Percentiles rank a stretch among this genome's conserved stretches.
phyloP scores from a whole-genome alignment of 2,113 vertebrate genomes.

The Anhinga rufa region DNA sequence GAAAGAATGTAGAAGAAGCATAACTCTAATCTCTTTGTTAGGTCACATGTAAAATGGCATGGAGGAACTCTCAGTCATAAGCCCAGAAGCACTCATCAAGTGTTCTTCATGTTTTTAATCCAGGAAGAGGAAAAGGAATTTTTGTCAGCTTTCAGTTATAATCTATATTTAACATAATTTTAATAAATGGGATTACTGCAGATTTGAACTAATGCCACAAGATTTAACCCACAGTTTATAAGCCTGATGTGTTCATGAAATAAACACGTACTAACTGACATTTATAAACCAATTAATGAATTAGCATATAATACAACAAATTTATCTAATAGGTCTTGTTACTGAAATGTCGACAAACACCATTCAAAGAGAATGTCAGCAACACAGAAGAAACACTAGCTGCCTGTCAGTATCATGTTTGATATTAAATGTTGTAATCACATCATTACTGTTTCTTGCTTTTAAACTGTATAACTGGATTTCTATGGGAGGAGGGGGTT shows the following conservation, averaged over 20 bases:
- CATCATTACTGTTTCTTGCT: neutral
- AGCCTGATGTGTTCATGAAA: neutral
- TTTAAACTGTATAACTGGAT: neutral
- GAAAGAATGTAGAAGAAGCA: neutral
- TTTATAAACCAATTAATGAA: neutral
- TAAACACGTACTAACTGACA: neutral
- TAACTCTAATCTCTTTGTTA: neutral
- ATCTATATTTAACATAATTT: neutral
- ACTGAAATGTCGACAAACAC: neutral
- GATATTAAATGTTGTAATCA: neutral
- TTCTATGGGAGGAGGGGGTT: neutral
- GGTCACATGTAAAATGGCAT: neutral
- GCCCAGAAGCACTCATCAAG: neutral
- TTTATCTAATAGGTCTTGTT: neutral
- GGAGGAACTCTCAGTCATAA: neutral
- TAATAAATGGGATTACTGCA: neutral
- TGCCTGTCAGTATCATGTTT: neutral
- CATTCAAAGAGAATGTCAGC: neutral
- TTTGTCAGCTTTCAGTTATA: neutral
- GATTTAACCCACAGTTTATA: neutral
- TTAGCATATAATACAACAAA: neutral
- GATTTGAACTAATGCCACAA: neutral
- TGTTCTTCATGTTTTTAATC: neutral
- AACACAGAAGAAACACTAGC: neutral
- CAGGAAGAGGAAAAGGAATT: neutral